Conservation (phyloP, 2,113 vertebrate species). For the Pungitius pungitius region DNA sequence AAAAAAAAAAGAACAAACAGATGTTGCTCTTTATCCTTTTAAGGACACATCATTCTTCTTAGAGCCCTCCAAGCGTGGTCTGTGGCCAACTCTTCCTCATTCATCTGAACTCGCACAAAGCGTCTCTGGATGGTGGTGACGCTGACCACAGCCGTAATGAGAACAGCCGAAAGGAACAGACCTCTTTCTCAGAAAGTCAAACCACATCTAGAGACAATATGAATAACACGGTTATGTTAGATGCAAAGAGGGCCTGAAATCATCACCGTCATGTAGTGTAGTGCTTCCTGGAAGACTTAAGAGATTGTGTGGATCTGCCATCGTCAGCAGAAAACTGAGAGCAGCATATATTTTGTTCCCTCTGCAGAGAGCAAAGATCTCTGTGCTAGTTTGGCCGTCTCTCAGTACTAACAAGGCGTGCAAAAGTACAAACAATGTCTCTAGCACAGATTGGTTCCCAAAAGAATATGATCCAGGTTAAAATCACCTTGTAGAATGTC, state of each 20-base stretch:
- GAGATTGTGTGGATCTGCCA: neutral
- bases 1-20: slow-evolving; percentile 20
- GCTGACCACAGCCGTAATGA: slow-evolving; percentile 59
- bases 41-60: slow-evolving; percentile 14
- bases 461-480: neutral
- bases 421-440: neutral
- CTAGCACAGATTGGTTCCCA: neutral
- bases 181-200: slow-evolving; percentile 32
- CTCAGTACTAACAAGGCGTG: neutral
- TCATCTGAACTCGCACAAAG: slow-evolving; percentile 51
- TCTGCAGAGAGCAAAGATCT: neutral
- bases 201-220: slow-evolving; percentile 48
- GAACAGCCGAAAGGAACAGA: slow-evolving; percentile 53
- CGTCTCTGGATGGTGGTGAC: slow-evolving; percentile 46
- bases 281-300: slow-evolving; percentile 2
- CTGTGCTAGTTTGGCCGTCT: neutral
- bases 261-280: neutral
- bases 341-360: too few relatives aligned
- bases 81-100: slow-evolving; percentile 55
- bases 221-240: slow-evolving; percentile 37
- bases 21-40: slow-evolving; percentile 30
- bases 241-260: slow-evolving; percentile 36
- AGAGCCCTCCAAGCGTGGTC: slow-evolving; percentile 14
- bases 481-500: neutral
- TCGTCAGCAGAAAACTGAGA: neutral